A percentile compares a stretch with the other conserved stretches of the same genome.
phyloP scores from a whole-genome alignment of 1,140 invertebrate species.

The Euglossa dilemma region DNA sequence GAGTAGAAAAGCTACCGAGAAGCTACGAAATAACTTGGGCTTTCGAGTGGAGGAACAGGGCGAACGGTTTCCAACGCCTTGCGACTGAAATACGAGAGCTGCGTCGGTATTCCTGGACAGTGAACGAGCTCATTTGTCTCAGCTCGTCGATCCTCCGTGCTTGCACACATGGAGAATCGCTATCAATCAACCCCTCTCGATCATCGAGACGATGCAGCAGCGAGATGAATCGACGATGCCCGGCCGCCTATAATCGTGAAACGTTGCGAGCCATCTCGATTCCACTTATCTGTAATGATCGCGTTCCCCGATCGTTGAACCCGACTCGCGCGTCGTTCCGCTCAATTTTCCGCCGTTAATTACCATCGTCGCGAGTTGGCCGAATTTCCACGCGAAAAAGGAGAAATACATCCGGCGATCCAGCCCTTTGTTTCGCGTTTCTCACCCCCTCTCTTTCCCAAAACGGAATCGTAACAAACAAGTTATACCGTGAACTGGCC shows the following conservation, averaged over 20 bases:
- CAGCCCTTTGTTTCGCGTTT: not conserved
- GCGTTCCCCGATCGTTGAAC: conserved; percentile 47
- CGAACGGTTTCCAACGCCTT: not conserved
- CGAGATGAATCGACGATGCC: conserved; percentile 52
- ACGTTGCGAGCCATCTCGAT: conserved; percentile 56
- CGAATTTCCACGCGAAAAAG: not conserved
- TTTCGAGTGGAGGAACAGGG: not conserved
- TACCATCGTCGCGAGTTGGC: not conserved
- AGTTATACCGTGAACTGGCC: not conserved
- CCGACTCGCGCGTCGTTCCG: not conserved
- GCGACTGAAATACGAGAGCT: not conserved
- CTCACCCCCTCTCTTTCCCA: no score
- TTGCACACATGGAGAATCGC: conserved; percentile 26
- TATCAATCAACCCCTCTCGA: conserved; percentile 54
- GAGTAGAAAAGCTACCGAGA: no score
- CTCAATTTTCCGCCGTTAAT: conserved; percentile 35
- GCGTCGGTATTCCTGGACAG: not conserved
- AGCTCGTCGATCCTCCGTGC: conserved; percentile 39
- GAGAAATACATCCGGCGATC: not conserved
- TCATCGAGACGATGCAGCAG: conserved; percentile 59
- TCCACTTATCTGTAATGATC: conserved; percentile 56
- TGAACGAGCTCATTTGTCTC: conserved; percentile 43
- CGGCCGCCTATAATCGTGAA: conserved; percentile 24
- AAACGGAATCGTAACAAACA: not conserved
- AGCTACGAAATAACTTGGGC: not conserved